Evolutionary conservation across 2,797 vertebrate genomes (phyloP).

Genomic region (Aselliscus stoliczkanus): DNA sequence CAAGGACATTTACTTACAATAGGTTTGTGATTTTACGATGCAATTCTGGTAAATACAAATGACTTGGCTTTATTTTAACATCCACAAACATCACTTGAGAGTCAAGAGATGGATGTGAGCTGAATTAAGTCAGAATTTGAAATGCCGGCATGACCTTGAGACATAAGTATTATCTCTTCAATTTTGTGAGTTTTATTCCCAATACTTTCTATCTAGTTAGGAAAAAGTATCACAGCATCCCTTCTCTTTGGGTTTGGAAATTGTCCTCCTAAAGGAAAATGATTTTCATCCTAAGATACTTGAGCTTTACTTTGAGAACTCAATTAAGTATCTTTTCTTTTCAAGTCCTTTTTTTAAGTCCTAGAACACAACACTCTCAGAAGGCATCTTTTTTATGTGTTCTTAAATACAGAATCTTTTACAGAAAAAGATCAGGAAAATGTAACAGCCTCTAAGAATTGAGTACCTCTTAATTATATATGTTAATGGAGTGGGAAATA

Average conservation of each 20-base stretch:
- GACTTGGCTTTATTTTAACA: constrained; percentile 36
- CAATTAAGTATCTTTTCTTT: not conserved
- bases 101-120: not conserved
- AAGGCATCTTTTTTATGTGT: not conserved
- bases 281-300: not conserved
- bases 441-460: not conserved
- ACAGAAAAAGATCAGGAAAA: not conserved
- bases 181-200: not conserved
- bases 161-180: not conserved
- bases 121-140: constrained; percentile 3
- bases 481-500: not conserved
- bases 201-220: not conserved
- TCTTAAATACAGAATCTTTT: not conserved
- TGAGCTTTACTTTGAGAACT: not conserved
- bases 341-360: not conserved
- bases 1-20: constrained; percentile 17
- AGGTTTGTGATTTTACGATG: constrained; percentile 21
- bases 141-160: not conserved
- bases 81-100: not conserved
- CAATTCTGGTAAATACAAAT: constrained; percentile 13
- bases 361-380: not conserved
- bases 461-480: not conserved
- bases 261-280: not conserved
- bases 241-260: not conserved
- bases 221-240: not conserved